Conservation (phyloP, 2,797 vertebrate genomes). For the Pangasius krempfi region DNA sequence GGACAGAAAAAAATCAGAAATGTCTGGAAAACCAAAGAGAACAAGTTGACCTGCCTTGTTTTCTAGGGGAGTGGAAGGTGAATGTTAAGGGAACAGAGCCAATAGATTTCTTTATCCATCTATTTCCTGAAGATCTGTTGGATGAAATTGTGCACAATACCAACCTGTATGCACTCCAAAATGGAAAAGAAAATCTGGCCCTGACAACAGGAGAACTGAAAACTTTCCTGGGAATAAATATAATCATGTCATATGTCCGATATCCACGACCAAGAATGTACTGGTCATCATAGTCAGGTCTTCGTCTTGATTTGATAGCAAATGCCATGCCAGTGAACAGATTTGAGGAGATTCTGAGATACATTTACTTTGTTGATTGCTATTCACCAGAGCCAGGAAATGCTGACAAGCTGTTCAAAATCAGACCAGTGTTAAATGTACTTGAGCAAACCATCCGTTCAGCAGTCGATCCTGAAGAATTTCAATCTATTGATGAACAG, state of each 20-base stretch:
- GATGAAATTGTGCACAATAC: too few relatives aligned
- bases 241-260: conserved; percentile 17
- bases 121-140: too few relatives aligned
- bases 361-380: conserved; percentile 46
- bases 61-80: neutral
- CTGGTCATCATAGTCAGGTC: conserved; percentile 36
- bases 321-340: conserved; percentile 44
- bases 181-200: too few relatives aligned
- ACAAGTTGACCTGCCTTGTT: conserved; percentile 17
- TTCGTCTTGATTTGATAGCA: conserved; percentile 27
- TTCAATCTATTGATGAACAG: too few relatives aligned
- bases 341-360: conserved; percentile 51
- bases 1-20: conserved; percentile 5
- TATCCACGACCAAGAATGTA: conserved; percentile 48
- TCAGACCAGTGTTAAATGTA: conserved; percentile 34
- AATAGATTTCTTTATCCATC: too few relatives aligned
- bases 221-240: conserved; percentile 42
- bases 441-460: conserved; percentile 26
- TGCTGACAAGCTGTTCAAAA: conserved; percentile 40
- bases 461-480: conserved; percentile 8
- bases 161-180: too few relatives aligned
- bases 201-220: neutral
- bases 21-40: conserved; percentile 44
- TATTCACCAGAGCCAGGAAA: conserved; percentile 32
- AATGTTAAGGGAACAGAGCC: neutral